phyloP scores from a whole-genome alignment of 2,113 vertebrate species.

The Calonectris borealis region DNA sequence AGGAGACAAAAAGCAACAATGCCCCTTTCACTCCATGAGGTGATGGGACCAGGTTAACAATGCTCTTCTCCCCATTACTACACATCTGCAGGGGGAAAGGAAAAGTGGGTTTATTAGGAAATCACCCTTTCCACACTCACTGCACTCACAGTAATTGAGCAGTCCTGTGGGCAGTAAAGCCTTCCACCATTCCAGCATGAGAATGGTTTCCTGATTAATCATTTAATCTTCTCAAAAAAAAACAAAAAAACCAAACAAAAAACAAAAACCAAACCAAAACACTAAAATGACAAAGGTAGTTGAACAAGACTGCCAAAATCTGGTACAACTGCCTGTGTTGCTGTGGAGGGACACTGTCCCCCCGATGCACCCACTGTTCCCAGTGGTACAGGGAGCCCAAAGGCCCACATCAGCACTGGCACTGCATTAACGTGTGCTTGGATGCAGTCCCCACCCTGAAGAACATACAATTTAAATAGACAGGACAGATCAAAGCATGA shows the following conservation, averaged over 20 bases:
- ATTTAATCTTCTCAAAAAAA: background rate
- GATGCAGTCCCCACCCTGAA: background rate
- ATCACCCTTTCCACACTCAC: background rate
- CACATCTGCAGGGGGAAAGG: background rate
- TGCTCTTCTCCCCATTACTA: background rate
- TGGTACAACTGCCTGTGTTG: background rate
- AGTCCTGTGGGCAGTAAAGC: background rate
- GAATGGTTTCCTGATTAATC: background rate
- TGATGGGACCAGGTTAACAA: background rate
- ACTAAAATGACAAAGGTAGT: background rate
- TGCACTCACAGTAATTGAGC: background rate
- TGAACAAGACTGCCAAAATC: background rate
- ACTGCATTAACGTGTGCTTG: background rate
- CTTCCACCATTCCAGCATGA: background rate
- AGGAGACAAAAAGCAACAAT: background rate
- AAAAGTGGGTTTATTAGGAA: background rate
- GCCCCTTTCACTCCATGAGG: background rate
- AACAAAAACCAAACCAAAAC: too few species aligned
- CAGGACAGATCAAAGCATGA: background rate
- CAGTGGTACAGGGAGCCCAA: background rate
- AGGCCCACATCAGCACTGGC: background rate
- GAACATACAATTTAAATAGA: background rate
- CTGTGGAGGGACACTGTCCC: background rate
- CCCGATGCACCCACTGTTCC: background rate
- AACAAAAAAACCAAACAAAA: too few species aligned